A percentile compares a stretch with the other conserved stretches of the same genome.
Evolutionary conservation across 2,113 vertebrate species (phyloP).

Genomic region (Phainopepla nitens): DNA sequence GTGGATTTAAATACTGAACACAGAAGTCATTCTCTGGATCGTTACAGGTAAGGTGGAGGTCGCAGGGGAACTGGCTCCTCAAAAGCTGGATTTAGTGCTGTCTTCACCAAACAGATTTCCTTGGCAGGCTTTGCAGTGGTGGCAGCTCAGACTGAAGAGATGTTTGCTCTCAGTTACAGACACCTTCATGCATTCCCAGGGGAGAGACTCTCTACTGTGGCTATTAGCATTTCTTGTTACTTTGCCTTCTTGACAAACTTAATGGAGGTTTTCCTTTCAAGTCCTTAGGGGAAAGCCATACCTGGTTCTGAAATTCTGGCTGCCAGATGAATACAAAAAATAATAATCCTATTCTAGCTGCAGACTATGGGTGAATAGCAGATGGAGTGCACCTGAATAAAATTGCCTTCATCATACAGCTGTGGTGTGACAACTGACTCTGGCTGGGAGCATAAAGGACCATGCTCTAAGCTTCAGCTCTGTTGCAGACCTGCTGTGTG

Average conservation of each 20-base stretch:
- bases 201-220: not conserved
- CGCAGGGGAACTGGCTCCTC: not conserved
- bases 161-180: not conserved
- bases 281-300: not conserved
- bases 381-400: not conserved
- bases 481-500: not conserved
- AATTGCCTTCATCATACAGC: not conserved
- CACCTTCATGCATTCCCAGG: not conserved
- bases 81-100: not conserved
- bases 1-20: slow-evolving; percentile 8
- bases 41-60: not conserved
- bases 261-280: slow-evolving; percentile 16
- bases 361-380: not conserved
- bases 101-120: not conserved
- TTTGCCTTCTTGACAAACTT: not conserved
- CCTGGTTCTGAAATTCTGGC: not conserved
- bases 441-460: not conserved
- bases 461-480: not conserved
- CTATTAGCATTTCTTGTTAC: slow-evolving; percentile 10
- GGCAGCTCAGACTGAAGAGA: not conserved
- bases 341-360: not conserved
- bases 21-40: not conserved
- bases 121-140: not conserved
- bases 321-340: slow-evolving; percentile 7
- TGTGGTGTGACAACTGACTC: not conserved